phyloP scores from a whole-genome alignment of 2,888 invertebrate genomes.

The Aleiodes leptofemur region DNA sequence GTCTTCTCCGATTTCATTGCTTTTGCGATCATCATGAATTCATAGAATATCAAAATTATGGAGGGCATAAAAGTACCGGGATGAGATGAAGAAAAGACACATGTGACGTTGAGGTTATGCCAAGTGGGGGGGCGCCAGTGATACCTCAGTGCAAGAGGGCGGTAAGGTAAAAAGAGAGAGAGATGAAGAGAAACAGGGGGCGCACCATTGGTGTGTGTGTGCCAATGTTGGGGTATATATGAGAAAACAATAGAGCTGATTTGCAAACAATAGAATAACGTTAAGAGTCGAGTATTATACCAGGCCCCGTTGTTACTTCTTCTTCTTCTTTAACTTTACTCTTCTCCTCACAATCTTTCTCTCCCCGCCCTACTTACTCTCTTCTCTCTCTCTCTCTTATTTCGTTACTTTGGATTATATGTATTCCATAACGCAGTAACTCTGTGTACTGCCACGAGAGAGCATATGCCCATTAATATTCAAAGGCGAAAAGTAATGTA shows the following conservation, averaged over 20 bases:
- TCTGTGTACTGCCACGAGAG: constrained; percentile 26
- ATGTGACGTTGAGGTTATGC: constrained; percentile 19
- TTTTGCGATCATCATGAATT: constrained; percentile 10
- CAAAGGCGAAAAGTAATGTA: constrained; percentile 76
- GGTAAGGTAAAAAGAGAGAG: constrained; percentile 48
- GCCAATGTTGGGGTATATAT: constrained; percentile 70
- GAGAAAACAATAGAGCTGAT: constrained; percentile 76
- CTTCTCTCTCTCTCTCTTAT: constrained; percentile 4
- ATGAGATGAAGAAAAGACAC: constrained; percentile 41
- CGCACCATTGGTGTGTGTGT: constrained; percentile 55
- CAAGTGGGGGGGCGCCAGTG: constrained; percentile 41
- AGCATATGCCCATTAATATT: constrained; percentile 76
- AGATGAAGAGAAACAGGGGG: constrained; percentile 53
- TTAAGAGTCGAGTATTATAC: constrained; percentile 75
- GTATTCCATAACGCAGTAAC: constrained; percentile 20
- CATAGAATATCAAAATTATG: constrained; percentile 25
- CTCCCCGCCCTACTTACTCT: not conserved
- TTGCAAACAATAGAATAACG: constrained; percentile 76
- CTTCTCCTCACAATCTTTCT: not conserved
- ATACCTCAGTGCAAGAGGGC: constrained; percentile 38
- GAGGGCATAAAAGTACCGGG: constrained; percentile 21
- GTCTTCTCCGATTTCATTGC: no score
- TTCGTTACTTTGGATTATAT: not conserved
- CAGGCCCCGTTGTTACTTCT: constrained; percentile 72
- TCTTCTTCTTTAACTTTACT: constrained; percentile 60